Evolutionary conservation across 2,113 vertebrate species (phyloP), one percentile per base, ranked within the genome.

Genomic region (Boleophthalmus pectinirostris): DNA sequence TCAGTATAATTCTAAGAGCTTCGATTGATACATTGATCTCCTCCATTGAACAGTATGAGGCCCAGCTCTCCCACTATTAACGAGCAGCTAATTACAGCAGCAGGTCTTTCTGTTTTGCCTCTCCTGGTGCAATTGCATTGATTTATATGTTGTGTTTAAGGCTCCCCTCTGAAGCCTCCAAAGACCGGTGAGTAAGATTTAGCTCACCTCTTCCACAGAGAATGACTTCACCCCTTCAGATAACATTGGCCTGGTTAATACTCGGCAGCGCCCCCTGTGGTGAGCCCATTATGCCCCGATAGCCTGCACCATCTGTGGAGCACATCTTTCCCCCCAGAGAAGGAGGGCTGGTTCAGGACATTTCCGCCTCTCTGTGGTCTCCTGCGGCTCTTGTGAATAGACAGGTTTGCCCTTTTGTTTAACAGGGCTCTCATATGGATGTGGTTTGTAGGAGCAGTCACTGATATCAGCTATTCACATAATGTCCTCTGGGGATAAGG

Each of bases 221-320:
- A 72, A 35, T 58, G 73, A 65, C 21, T 33, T 54, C 63, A 24
- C 63, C 53, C 73, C 57, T 54, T 6, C 56, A 23, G 43, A 20
- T 53, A 35, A 66, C 60, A 81, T 43, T 60, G 70, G 14, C 64
- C 61, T 61, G 79, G 72, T 82, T 69, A 78, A 78, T 35, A 66
- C 63, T 10, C 33, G 3, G 43, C n/a, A 66, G 38, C 13, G 58
- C 49, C 67, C 47, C 87, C 88, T 70, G 81, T 81, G 70, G 82
- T 46, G 84, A 0, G 15, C 18, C 56, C 24, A 46, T 83, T 75
- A 74, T 79, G 77, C 51, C 78, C 66, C 70, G 35, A 70, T 35
- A 80, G 63, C 53, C 29, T 66, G 8, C 47, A 64, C 72, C 87
- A 89, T 87, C 87, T 89, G 85, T 85, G 72, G 63, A 65, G 72